phyloP scores from a whole-genome alignment of 2,113 vertebrate species.

The Vulpes ferrilata region DNA sequence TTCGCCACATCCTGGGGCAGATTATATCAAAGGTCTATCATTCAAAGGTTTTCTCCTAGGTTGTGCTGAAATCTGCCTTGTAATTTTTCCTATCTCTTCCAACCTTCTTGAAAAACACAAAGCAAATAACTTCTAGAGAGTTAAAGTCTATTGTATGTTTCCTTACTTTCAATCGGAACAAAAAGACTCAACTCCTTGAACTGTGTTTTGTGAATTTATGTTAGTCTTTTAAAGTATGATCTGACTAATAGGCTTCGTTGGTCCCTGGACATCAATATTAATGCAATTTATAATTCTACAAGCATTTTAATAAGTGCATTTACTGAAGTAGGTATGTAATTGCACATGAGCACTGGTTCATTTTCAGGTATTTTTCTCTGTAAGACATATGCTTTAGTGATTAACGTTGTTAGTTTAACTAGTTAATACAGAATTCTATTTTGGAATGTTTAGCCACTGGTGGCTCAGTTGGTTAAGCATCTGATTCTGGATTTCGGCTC shows the following conservation, averaged over 20 bases:
- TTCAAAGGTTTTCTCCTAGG: not conserved
- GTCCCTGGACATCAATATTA: not conserved
- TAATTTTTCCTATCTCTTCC: not conserved
- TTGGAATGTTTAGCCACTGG: not conserved
- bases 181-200: not conserved
- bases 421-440: constrained; percentile 1
- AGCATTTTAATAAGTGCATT: constrained; percentile 23
- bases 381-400: not conserved
- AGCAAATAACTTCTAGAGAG: not conserved
- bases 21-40: not conserved
- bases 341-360: not conserved
- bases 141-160: not conserved
- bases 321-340: not conserved
- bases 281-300: not conserved
- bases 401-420: constrained; percentile 49
- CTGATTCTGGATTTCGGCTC: not conserved
- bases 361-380: constrained; percentile 22
- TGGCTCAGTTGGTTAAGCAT: not conserved
- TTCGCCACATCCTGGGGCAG: not conserved
- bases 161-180: not conserved
- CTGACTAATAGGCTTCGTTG: not conserved
- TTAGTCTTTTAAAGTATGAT: constrained; percentile 37
- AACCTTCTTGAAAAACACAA: constrained; percentile 18
- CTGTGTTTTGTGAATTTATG: not conserved
- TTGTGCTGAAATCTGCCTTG: not conserved